Base-by-base conservation (phyloP, 1,140 invertebrate species). In the Gryon sp. region DNA sequence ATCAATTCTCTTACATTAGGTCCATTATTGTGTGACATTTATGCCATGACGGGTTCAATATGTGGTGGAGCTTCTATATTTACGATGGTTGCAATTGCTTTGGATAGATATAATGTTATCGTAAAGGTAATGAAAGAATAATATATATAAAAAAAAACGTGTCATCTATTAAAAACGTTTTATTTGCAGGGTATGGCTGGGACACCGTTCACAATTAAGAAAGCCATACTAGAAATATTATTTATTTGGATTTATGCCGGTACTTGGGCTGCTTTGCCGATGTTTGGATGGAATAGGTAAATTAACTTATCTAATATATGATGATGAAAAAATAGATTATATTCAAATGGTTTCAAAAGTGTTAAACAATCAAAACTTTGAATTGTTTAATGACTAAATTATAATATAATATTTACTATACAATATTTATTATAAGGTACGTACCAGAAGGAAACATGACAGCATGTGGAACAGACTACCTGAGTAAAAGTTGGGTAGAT, bases 361-460 rank as follows among this genome's bases (percentile, higher is more conserved):
- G n/a, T n/a, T n/a, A n/a, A n/a, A n/a, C n/a, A n/a, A n/a, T n/a
- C n/a, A n/a, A n/a, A n/a, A n/a, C n/a, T n/a, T n/a, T n/a, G n/a
- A n/a, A n/a, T n/a, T n/a, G n/a, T n/a, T n/a, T n/a, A n/a, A n/a
- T n/a, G n/a, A n/a, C n/a, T n/a, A n/a, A n/a, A n/a, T n/a, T n/a
- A n/a, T n/a, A n/a, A n/a, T n/a, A n/a, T n/a, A n/a, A n/a, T n/a
- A n/a, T n/a, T n/a, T n/a, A n/a, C n/a, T n/a, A n/a, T n/a, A n/a
- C n/a, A n/a, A n/a, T n/a, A 11, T 34, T 34, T 34, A 34, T 34
- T 82, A 73, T 18, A 46, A 94, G 93, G 80, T 96, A 96, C 87
- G 93, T 96, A 34, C 94, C 95, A n/a, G 95, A 96, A 89, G 94
- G 94, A 41, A 96, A 96, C 80, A 92, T 95, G 91, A 95, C 94